A percentile compares a stretch with the other conserved stretches of the same genome.
These are phyloP conservation scores for Cryptosula pallasiana DNA, from an alignment of 2,888 invertebrate species.

Conservation along the genomic window DNA sequence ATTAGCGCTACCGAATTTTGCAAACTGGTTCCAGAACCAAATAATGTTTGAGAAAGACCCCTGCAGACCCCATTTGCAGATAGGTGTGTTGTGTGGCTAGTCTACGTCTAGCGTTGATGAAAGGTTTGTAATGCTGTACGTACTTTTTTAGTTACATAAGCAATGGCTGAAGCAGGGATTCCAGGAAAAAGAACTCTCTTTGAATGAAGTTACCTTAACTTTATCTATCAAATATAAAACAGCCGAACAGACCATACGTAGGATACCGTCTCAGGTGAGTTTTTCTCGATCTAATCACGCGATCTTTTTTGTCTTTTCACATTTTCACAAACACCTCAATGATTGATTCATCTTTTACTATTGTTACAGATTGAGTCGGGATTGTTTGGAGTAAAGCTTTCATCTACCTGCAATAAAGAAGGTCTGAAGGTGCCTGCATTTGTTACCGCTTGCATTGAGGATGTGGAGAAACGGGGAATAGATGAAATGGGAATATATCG, in stretches of 20 bases:
- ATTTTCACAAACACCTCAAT: too few species aligned
- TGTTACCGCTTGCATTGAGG: constrained; percentile 82
- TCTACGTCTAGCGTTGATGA: not conserved
- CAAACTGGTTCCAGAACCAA: too few species aligned
- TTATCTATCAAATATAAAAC: constrained; percentile 72
- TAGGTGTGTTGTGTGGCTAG: too few species aligned
- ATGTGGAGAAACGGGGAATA: constrained; percentile 78
- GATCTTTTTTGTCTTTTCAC: too few species aligned
- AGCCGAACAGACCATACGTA: constrained; percentile 74
- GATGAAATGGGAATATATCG: constrained; percentile 87
- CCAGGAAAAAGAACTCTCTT: constrained; percentile 67
- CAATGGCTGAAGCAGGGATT: constrained; percentile 68
- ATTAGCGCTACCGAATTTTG: too few species aligned
- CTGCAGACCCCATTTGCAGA: too few species aligned
- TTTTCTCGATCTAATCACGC: too few species aligned
- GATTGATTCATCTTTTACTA: too few species aligned
- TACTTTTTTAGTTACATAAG: constrained; percentile 64
- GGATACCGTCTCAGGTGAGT: constrained; percentile 77
- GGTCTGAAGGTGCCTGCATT: constrained; percentile 67
- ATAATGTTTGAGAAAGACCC: too few species aligned
- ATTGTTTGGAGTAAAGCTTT: constrained; percentile 75
- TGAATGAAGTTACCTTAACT: constrained; percentile 63
- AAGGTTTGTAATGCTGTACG: not conserved
- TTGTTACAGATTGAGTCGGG: constrained; percentile 60
- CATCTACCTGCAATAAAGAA: constrained; percentile 36